A percentile compares a stretch with the other conserved stretches of the same genome.
Conservation (phyloP, 1,140 invertebrate genomes). For the Trinorchestia longiramus region DNA sequence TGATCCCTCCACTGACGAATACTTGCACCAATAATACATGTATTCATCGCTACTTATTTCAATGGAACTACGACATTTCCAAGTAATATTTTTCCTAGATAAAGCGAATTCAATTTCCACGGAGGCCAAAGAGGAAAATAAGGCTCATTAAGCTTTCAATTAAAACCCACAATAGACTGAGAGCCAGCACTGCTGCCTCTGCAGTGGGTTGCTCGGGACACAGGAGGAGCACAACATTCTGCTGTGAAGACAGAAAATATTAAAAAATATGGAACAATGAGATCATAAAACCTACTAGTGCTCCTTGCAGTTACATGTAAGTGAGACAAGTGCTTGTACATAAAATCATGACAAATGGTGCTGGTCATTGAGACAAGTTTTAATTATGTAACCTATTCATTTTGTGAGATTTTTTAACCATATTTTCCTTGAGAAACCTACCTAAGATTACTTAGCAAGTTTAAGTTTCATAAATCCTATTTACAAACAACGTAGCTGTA, state of each 20-base stretch:
- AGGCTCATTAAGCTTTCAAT: background rate
- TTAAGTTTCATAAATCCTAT: background rate
- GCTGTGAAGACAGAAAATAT: background rate
- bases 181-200: background rate
- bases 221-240: background rate
- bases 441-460: background rate
- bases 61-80: background rate
- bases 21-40: too few species aligned
- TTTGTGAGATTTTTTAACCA: background rate
- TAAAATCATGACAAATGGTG: background rate
- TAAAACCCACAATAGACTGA: background rate
- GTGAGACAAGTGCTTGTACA: background rate
- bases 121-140: background rate
- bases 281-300: background rate
- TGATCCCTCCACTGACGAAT: too few species aligned
- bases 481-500: background rate
- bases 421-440: background rate
- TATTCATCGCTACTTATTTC: too few species aligned
- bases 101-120: background rate
- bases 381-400: background rate
- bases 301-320: too few species aligned
- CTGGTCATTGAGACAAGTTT: background rate
- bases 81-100: background rate
- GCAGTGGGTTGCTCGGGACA: background rate
- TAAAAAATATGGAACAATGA: background rate